Evolutionary conservation across 2,113 vertebrate species (phyloP).

Genomic region (Euleptes europaea): DNA sequence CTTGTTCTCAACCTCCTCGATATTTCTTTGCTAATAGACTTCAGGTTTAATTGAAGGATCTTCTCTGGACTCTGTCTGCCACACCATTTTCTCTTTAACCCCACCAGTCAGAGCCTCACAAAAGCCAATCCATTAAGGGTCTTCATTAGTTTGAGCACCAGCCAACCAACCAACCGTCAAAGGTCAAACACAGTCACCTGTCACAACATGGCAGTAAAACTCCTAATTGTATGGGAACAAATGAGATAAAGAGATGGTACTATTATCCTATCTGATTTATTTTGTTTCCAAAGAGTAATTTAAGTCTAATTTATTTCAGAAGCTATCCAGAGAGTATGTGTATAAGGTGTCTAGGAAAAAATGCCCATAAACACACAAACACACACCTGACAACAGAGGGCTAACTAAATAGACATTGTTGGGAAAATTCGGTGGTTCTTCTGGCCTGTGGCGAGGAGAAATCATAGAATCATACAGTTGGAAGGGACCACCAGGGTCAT

Average conservation of each 20-base stretch:
- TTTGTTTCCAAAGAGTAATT: slow-evolving; percentile 80
- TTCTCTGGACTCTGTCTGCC: slow-evolving; percentile 78
- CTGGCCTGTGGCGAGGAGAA: neutral
- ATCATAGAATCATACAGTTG: no score
- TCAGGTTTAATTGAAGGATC: slow-evolving; percentile 81
- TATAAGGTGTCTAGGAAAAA: slow-evolving; percentile 12
- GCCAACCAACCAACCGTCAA: slow-evolving; percentile 80
- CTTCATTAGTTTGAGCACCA: slow-evolving; percentile 81
- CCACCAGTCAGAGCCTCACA: slow-evolving; percentile 71
- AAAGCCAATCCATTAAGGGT: slow-evolving; percentile 81
- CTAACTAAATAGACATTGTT: neutral
- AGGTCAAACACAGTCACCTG: slow-evolving; percentile 83
- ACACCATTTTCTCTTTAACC: slow-evolving; percentile 77
- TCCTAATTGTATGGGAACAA: slow-evolving; percentile 82
- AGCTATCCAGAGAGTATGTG: slow-evolving; percentile 57
- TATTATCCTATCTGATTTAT: slow-evolving; percentile 79
- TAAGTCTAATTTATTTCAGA: slow-evolving; percentile 77
- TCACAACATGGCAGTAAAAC: slow-evolving; percentile 82
- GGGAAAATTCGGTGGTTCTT: neutral
- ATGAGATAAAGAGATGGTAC: slow-evolving; percentile 80
- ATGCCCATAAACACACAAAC: neutral
- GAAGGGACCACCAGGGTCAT: no score
- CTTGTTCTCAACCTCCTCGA: slow-evolving; percentile 78
- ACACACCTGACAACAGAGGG: neutral
- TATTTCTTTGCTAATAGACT: slow-evolving; percentile 81